phyloP scores from a whole-genome alignment of 2,888 invertebrate species.

The Odontothrips loti region DNA sequence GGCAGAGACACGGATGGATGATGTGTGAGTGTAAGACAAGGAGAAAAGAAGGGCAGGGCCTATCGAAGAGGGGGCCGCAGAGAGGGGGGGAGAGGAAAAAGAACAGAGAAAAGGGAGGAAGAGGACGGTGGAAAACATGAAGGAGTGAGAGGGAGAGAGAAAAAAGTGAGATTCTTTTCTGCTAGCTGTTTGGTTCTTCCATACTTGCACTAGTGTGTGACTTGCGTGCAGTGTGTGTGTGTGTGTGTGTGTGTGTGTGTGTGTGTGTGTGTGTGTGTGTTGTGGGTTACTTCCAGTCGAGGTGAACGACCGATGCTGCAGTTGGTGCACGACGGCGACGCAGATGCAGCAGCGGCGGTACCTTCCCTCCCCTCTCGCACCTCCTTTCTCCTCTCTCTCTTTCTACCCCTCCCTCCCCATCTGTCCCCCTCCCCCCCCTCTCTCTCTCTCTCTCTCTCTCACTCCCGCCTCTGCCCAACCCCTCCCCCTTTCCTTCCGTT shows the following conservation, averaged over 20 bases:
- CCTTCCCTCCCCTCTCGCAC: background rate
- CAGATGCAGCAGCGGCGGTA: background rate
- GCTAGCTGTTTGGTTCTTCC: too few relatives aligned
- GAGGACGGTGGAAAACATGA: background rate
- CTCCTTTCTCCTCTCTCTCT: background rate
- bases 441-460: background rate
- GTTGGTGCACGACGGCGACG: background rate
- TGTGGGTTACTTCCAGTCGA: slow-evolving; percentile 21
- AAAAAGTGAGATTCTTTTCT: slow-evolving; percentile 29
- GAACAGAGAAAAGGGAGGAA: background rate
- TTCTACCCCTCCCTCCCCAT: background rate
- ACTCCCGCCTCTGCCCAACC: background rate
- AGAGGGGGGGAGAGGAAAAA: slow-evolving; percentile 26
- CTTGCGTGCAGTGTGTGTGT: background rate
- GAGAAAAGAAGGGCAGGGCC: background rate
- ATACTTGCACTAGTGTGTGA: background rate
- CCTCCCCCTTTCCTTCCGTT: background rate
- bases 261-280: background rate
- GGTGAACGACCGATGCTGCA: slow-evolving; percentile 18
- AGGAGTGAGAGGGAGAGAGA: slow-evolving; percentile 7
- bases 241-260: background rate
- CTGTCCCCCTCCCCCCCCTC: background rate
- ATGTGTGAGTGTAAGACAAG: background rate
- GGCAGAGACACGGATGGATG: background rate
- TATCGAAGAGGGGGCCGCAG: background rate